A percentile compares a stretch with the other conserved stretches of the same genome.
These are phyloP conservation scores for Arnoldichthys spilopterus DNA, from an alignment of 2,797 vertebrate species.

Conservation along the genomic window DNA sequence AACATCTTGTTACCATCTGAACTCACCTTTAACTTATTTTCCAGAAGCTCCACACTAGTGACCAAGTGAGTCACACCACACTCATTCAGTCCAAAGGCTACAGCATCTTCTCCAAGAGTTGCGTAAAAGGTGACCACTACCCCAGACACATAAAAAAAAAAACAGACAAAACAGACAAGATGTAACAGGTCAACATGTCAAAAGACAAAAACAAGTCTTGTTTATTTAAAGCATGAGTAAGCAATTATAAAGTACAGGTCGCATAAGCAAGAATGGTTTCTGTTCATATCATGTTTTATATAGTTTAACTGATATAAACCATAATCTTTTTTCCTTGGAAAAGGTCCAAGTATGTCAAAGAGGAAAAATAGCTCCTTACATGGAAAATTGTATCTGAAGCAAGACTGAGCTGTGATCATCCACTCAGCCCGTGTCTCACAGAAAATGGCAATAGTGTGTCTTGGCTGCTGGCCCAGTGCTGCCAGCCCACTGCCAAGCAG, in stretches of 20 bases:
- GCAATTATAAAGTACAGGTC: no score
- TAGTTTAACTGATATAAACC: no score
- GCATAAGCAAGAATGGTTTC: no score
- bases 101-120: slow-evolving; percentile 93
- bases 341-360: not conserved
- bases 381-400: slow-evolving; percentile 94
- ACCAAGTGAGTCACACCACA: slow-evolving; percentile 90
- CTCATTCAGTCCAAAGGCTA: slow-evolving; percentile 92
- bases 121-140: slow-evolving; percentile 96
- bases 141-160: slow-evolving; percentile 36
- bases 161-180: slow-evolving; percentile 21
- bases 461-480: slow-evolving; percentile 88
- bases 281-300: no score
- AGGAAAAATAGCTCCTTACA: slow-evolving; percentile 73
- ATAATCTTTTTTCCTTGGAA: not conserved
- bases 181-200: slow-evolving; percentile 2
- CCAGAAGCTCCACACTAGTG: slow-evolving; percentile 91
- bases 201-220: not conserved
- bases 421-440: slow-evolving; percentile 97
- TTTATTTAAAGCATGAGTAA: no score
- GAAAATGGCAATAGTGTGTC: slow-evolving; percentile 89
- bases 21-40: slow-evolving; percentile 92
- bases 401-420: slow-evolving; percentile 94
- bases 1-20: not conserved
- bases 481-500: slow-evolving; percentile 86